Conservation (phyloP, 2,797 vertebrate genomes). For the Centroberyx gerrardi region DNA sequence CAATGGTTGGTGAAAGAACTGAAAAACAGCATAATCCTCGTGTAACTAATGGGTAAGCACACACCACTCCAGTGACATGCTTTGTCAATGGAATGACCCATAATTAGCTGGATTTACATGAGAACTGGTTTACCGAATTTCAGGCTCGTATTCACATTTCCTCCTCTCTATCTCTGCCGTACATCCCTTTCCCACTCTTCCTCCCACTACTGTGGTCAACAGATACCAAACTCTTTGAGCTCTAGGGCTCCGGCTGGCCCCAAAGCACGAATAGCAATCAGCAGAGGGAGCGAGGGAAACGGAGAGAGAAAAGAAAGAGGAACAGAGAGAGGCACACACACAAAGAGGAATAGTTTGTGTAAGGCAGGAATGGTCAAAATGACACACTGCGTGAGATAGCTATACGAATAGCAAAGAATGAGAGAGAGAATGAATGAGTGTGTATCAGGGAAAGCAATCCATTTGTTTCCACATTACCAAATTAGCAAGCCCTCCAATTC, state of each 20-base stretch:
- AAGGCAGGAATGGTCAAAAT: constrained; percentile 51
- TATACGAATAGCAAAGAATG: not conserved
- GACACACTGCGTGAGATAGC: constrained; percentile 34
- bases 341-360: constrained; percentile 31
- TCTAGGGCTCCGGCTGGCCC: constrained; percentile 60
- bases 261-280: constrained; percentile 74
- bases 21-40: not conserved
- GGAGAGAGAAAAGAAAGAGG: constrained; percentile 35
- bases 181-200: constrained; percentile 24
- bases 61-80: not conserved
- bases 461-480: constrained; percentile 63
- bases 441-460: constrained; percentile 38
- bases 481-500: constrained; percentile 62
- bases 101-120: constrained; percentile 11
- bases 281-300: constrained; percentile 59
- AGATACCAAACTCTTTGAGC: constrained; percentile 70
- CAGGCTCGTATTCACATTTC: constrained; percentile 29
- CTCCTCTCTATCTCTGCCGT: constrained; percentile 9
- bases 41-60: not conserved
- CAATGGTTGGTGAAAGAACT: no score
- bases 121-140: constrained; percentile 20
- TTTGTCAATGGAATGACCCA: constrained; percentile 2
- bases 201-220: constrained; percentile 48
- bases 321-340: constrained; percentile 8
- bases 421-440: constrained; percentile 11